Base-by-base conservation (phyloP, 1,140 invertebrate genomes). In the Asobara japonica region DNA sequence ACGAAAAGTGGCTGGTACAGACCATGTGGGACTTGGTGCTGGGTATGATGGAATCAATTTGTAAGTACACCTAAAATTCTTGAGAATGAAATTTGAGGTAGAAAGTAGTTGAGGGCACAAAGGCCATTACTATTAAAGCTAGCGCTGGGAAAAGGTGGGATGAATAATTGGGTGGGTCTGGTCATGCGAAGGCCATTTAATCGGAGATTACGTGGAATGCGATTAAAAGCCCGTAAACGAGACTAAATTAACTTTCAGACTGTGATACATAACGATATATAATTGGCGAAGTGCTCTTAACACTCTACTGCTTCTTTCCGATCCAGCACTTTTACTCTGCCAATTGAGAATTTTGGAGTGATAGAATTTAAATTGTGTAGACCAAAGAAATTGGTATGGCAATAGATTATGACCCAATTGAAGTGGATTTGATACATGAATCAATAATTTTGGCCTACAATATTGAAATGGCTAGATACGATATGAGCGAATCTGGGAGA, bases 31-130 rank as follows among this genome's bases (percentile, higher is more conserved):
- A 0, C 91, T 96, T 30, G 94, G 95, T 0, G 94, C 94, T 18
- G 94, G 94, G n/a, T 96, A 94, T 83, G 94, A 96, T 83, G 94
- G 94, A 74, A 95, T 96, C 74, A 93, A 95, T 87, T 90, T 91
- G 94, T 95, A 89, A 91, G 90, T 91, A 71, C 22, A 60, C 6
- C 11, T 38, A 7, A 38, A 38, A 1, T 11, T 13, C 36, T n/a
- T 4, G 11, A 8, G 11, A 41, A 41, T 41, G 3, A n/a, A 41
- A 6, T 13, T 4, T 6, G n/a, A 41, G 36, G n/a, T n/a, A 41
- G 36, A 41, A 41, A 41, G n/a, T 41, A 41, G 10, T 11, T 41
- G 41, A 16, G 2, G 18, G 7, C 51, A 25, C 16, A 22, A 56
- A 36, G 11, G 13, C 51, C 51, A 25, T 51, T 51, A 51, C n/a